Evolutionary conservation across 2,113 vertebrate genomes (phyloP), one percentile per base, ranked within the genome.

Genomic region (Sphyrna mokarran): DNA sequence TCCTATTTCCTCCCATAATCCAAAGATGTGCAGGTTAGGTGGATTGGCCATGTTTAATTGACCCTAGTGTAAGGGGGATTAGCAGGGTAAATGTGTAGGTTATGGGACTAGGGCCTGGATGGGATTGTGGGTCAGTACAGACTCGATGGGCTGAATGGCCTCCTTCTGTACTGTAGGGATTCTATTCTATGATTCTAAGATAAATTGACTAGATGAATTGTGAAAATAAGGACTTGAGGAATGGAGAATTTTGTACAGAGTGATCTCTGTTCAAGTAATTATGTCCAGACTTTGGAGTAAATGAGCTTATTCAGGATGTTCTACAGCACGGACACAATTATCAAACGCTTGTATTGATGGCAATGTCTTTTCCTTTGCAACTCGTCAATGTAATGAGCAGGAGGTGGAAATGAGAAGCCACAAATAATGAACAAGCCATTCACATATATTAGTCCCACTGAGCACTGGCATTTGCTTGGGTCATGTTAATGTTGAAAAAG

Each of bases 231-330:
- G 43, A 95, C 33, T 95, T 33, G 26, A 72, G 3, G 43, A 95
- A 94, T n/a, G 20, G 43, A 68, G 14, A 66, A 33, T 68, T 94
- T 69, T 68, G 10, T 70, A 37, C 61, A 95, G 23, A 54, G 68
- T 54, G 40, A 43, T 43, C 23, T 29, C 22, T 76, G 26, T 95
- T 26, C 94, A 72, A 76, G 20, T 76, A 26, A 95, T 72, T 26
- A 48, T 29, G 69, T n/a, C 87, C 89, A 93, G 61, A 63, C 22
- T 48, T 54, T 95, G 68, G 9, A 72, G 1, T 72, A 95, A 95
- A 95, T 95, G 54, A 20, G n/a, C 37, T 94, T 40, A 94, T 94
- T 94, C 66, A 94, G 63, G 94, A 95, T 16, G 43, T 37, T 95
- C 13, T 95, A 37, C 37, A 95, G 48, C 37, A 48, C 23, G 72